Base-by-base conservation (phyloP, 2,113 vertebrate genomes). In the Silurus meridionalis region DNA sequence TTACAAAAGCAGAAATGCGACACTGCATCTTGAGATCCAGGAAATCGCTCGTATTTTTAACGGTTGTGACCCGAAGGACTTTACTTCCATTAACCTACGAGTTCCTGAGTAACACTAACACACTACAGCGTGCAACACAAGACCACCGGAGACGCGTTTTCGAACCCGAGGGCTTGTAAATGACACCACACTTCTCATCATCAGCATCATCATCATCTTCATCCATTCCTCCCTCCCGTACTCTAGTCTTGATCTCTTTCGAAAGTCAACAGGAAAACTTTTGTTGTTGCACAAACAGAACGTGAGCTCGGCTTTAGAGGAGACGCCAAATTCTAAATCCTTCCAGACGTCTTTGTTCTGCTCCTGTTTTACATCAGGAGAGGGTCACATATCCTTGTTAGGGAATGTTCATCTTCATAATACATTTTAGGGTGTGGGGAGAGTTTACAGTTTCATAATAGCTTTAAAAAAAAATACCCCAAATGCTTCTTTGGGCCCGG, bases 221-320 rank as follows among this genome's bases (percentile, higher is more conserved):
- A 91, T 90, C 91, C 92, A 91, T 90, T 91, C 84, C 90, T 87
- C 86, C 75, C 69, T 74, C 88, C 87, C 81, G n/a, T 79, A 91
- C 81, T 86, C 69, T 61, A 92, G 89, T 91, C 89, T 86, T 66
- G 60, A 87, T 11, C 52, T 78, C 87, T 82, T 79, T 90, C 85
- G 85, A 88, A 17, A 84, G 85, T 87, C 93, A 87, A 37, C 89
- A 87, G 63, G 72, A 87, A 52, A 86, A 63, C 91, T 89, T 92
- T 91, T 94, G 91, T 92, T 25, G 80, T 58, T 11, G 3, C 69
- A 88, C 79, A 87, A 87, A 91, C 90, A 91, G 78, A 87, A 53
- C n/a, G 6, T 4, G 25, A 82, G 58, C 84, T 66, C 89, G 90
- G 89, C 90, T 91, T 93, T 82, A 91, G 85, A 28, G 9, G 90